Conservation (phyloP, 2,888 invertebrate genomes). For the Trissolcus brochymenae region DNA sequence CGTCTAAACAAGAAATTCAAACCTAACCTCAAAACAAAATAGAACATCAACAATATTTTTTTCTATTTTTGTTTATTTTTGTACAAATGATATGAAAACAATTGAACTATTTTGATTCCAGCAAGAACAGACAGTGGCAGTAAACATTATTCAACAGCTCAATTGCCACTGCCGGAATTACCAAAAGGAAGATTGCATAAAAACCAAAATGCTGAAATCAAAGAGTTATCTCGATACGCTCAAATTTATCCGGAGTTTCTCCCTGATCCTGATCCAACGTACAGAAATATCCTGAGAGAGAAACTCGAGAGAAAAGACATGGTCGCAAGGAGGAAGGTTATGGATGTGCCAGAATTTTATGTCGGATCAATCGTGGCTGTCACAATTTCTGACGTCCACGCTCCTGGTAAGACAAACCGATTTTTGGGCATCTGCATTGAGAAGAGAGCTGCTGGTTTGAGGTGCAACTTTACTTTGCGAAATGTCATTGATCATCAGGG, state of each 20-base stretch:
- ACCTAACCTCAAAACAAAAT: no score
- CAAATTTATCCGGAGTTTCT: constrained; percentile 93
- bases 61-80: no score
- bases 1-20: no score
- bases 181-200: constrained; percentile 13
- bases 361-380: constrained; percentile 95
- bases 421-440: constrained; percentile 98
- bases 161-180: constrained; percentile 8
- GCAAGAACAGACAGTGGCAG: background rate
- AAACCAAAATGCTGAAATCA: background rate
- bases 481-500: constrained; percentile 96
- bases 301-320: constrained; percentile 95
- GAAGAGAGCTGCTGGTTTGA: constrained; percentile 87
- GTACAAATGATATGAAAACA: background rate
- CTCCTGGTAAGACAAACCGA: constrained; percentile 88
- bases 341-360: constrained; percentile 98
- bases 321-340: constrained; percentile 86
- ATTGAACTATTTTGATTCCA: background rate
- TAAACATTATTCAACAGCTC: constrained; percentile 2
- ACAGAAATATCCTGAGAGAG: constrained; percentile 89
- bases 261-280: constrained; percentile 88
- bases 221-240: constrained; percentile 78
- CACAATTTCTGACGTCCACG: constrained; percentile 89
- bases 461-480: constrained; percentile 90
- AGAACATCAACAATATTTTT: no score